Percentiles rank a stretch among this genome's conserved stretches.
Conservation (phyloP, 2,113 vertebrate species). For the Brachirus orientalis region DNA sequence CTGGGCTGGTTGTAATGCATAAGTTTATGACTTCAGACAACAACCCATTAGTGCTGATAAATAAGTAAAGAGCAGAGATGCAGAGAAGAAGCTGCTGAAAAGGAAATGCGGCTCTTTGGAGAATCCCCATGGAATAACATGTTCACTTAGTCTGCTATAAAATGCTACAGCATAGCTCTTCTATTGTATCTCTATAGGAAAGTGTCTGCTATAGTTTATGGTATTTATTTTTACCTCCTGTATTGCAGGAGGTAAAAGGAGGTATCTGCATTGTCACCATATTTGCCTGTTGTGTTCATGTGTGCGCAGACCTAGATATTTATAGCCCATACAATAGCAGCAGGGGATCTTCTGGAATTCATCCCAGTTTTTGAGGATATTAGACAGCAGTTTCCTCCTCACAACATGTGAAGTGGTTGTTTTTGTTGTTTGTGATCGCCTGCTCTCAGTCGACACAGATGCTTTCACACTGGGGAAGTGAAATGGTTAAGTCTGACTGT, state of each 20-base stretch:
- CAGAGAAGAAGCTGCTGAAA: constrained; percentile 26
- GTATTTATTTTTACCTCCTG: neutral
- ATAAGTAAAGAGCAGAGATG: constrained; percentile 72
- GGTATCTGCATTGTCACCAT: neutral
- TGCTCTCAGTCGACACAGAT: too few species aligned
- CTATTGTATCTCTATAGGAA: neutral
- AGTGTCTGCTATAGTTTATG: neutral
- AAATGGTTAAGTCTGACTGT: constrained; percentile 81
- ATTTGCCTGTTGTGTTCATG: neutral
- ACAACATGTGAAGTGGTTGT: too few species aligned
- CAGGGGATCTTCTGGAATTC: too few species aligned
- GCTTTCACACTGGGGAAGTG: constrained; percentile 20
- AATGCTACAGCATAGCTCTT: neutral
- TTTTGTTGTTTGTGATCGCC: constrained; percentile 25
- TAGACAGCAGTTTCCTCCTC: too few species aligned
- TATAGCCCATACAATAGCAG: neutral
- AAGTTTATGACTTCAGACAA: constrained; percentile 49
- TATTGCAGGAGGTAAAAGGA: too few species aligned
- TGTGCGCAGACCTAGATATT: too few species aligned
- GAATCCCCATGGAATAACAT: constrained; percentile 6
- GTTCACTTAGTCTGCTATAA: constrained; percentile 7
- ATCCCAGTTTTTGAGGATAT: too few species aligned
- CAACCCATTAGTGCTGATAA: constrained; percentile 70
- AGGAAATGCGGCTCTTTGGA: constrained; percentile 39
- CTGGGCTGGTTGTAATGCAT: constrained; percentile 41